Evolutionary conservation across 2,888 invertebrate genomes (phyloP).

Genomic region (Glaucopsyche alexis): DNA sequence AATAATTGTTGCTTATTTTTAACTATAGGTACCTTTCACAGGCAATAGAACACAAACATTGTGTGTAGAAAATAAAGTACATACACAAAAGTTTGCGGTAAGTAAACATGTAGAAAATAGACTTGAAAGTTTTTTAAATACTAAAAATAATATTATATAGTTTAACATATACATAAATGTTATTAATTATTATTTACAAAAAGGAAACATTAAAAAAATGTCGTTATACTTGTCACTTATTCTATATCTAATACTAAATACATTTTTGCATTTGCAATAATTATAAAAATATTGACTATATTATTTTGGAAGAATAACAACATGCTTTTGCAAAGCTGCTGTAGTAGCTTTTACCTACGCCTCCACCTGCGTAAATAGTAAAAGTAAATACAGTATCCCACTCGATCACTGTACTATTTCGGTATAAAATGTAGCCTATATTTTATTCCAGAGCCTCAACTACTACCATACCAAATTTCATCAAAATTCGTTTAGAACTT

Average conservation of each 20-base stretch:
- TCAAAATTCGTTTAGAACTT: no score
- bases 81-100: no score
- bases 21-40: neutral
- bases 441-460: no score
- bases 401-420: no score
- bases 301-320: constrained; percentile 54
- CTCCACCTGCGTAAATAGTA: no score
- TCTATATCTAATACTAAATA: constrained; percentile 48
- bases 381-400: no score
- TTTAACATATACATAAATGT: constrained; percentile 13
- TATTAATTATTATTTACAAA: constrained; percentile 28
- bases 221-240: constrained; percentile 48
- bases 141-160: constrained; percentile 25
- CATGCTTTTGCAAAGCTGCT: constrained; percentile 35
- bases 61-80: no score
- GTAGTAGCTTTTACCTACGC: neutral
- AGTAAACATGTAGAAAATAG: neutral
- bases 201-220: constrained; percentile 32
- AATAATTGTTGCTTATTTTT: neutral
- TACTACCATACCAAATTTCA: no score
- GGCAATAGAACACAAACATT: neutral
- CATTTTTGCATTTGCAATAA: constrained; percentile 57
- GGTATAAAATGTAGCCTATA: no score
- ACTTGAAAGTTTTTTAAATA: neutral
- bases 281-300: constrained; percentile 69